These are phyloP conservation scores for Sesia apiformis DNA, from an alignment of 2,888 invertebrate species.

Conservation along the genomic window DNA sequence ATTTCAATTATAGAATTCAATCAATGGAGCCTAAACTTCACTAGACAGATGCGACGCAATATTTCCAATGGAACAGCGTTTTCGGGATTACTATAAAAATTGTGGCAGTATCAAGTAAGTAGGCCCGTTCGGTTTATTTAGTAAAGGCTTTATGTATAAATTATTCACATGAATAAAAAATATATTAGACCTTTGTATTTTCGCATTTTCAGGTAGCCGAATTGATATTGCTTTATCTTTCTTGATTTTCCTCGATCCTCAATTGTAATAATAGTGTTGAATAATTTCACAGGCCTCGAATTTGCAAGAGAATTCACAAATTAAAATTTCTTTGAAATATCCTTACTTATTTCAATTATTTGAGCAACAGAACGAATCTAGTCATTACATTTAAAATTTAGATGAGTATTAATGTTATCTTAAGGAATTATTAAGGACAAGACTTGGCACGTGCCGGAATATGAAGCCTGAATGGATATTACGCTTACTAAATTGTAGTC, in stretches of 20 bases:
- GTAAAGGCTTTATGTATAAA: no score
- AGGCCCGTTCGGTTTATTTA: no score
- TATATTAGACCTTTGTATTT: not conserved
- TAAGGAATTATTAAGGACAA: slow-evolving; percentile 1
- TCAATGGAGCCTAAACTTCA: no score
- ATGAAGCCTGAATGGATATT: slow-evolving; percentile 52
- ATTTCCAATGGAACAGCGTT: no score
- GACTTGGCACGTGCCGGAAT: slow-evolving; percentile 14
- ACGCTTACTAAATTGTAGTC: slow-evolving; percentile 50
- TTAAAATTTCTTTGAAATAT: not conserved
- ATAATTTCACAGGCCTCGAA: not conserved
- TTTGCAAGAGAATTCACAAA: not conserved
- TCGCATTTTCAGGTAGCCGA: not conserved
- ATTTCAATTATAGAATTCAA: no score
- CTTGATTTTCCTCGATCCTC: not conserved
- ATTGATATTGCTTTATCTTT: not conserved
- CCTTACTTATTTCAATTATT: not conserved
- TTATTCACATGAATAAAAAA: not conserved
- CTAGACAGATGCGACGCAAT: no score
- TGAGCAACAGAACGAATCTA: slow-evolving; percentile 21
- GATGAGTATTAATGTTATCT: slow-evolving; percentile 2
- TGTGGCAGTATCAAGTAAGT: no score
- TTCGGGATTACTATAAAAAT: no score
- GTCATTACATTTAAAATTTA: slow-evolving; percentile 23
- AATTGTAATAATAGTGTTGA: not conserved